Conservation (phyloP, 1,140 invertebrate species). For the Diorhabda sublineata region DNA sequence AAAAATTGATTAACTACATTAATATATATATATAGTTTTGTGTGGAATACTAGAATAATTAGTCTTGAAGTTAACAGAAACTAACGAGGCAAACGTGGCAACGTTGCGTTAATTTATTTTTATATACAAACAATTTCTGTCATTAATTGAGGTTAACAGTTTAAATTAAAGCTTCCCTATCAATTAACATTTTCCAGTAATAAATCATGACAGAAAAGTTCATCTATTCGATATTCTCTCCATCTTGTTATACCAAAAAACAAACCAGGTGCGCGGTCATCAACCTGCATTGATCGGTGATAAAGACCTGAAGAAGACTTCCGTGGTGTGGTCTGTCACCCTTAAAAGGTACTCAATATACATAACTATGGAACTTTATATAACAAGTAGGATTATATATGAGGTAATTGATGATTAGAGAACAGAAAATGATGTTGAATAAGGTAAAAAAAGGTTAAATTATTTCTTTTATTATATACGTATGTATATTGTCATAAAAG, state of each 20-base stretch:
- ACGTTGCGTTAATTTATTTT: conserved; percentile 11
- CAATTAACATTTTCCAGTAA: not conserved
- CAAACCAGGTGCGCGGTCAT: conserved; percentile 39
- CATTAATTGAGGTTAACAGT: conserved; percentile 20
- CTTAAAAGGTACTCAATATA: conserved; percentile 8
- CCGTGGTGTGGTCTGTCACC: not conserved
- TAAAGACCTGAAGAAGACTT: conserved; percentile 10
- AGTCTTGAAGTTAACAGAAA: too few species aligned
- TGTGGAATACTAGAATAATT: too few species aligned
- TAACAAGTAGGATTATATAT: not conserved
- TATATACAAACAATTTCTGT: conserved; percentile 18
- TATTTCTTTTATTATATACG: too few species aligned
- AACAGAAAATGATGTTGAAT: too few species aligned
- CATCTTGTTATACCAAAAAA: conserved; percentile 11
- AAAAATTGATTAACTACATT: too few species aligned
- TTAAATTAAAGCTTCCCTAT: not conserved
- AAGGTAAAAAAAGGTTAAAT: too few species aligned
- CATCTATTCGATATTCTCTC: not conserved
- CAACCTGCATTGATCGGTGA: conserved; percentile 40
- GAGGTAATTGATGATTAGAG: too few species aligned
- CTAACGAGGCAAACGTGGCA: not conserved
- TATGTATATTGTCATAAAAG: too few species aligned
- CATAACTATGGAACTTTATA: not conserved
- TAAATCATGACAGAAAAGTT: not conserved
- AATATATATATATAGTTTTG: too few species aligned